Evolutionary conservation across 2,888 invertebrate genomes (phyloP).

Genomic region (Netelia fuscicornis): DNA sequence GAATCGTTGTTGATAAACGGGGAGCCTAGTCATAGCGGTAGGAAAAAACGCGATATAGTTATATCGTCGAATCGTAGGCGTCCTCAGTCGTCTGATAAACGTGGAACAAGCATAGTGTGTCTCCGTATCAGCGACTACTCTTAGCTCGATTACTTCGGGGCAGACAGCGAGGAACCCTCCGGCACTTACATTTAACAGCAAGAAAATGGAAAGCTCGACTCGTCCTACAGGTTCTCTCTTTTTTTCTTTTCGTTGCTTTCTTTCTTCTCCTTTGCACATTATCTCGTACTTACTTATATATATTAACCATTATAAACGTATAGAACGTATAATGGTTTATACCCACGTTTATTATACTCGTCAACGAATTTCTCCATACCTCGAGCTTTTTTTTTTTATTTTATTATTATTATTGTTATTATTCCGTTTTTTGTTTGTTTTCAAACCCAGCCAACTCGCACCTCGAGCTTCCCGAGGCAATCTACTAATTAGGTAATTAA

Average conservation of each 20-base stretch:
- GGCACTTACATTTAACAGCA: slow-evolving; percentile 28
- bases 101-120: background rate
- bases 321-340: no score
- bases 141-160: slow-evolving; percentile 44
- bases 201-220: slow-evolving; percentile 9
- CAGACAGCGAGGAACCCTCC: slow-evolving; percentile 14
- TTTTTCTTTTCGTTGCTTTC: no score
- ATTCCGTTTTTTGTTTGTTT: no score
- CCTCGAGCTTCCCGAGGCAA: background rate
- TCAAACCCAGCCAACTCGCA: background rate
- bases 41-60: no score
- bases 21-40: no score
- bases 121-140: slow-evolving; percentile 28
- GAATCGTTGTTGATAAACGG: no score
- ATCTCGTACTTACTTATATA: no score
- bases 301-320: no score
- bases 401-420: no score
- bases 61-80: no score
- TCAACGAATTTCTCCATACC: background rate
- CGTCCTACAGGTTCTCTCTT: background rate
- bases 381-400: background rate
- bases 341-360: background rate
- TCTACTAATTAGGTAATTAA: slow-evolving; percentile 11
- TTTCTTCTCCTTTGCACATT: no score
- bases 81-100: no score